Conservation (phyloP, 2,113 vertebrate species). For the Nibea coibor region DNA sequence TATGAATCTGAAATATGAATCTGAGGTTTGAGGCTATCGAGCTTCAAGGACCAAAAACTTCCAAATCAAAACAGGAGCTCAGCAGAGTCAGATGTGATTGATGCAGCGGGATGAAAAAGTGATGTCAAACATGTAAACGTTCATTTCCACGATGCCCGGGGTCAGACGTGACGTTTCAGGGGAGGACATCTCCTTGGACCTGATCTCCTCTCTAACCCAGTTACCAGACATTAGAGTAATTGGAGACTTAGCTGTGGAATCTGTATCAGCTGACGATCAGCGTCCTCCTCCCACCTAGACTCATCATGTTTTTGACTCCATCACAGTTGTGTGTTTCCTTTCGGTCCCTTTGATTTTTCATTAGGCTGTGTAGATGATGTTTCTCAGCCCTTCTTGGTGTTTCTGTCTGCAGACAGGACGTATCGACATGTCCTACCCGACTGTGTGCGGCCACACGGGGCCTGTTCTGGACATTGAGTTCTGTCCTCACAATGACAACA, state of each 20-base stretch:
- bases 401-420: slow-evolving; percentile 85
- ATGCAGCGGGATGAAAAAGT: background rate
- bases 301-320: background rate
- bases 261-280: slow-evolving; percentile 67
- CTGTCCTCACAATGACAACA: slow-evolving; percentile 93
- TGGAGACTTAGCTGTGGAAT: slow-evolving; percentile 60
- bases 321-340: background rate
- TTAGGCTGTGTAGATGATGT: background rate
- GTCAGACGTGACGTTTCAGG: background rate
- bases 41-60: background rate
- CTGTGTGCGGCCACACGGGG: slow-evolving; percentile 90
- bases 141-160: background rate
- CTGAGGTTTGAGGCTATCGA: background rate
- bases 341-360: background rate
- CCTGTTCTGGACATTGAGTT: slow-evolving; percentile 92
- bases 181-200: background rate
- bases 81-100: background rate
- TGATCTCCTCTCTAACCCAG: slow-evolving; percentile 30
- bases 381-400: background rate
- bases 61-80: background rate
- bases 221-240: slow-evolving; percentile 62
- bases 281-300: background rate
- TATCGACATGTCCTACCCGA: slow-evolving; percentile 89
- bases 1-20: too few species aligned
- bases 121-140: background rate